A percentile compares a stretch with the other conserved stretches of the same genome.
Conservation (phyloP, 2,113 vertebrate genomes). For the Paracanthobrama guichenoti region DNA sequence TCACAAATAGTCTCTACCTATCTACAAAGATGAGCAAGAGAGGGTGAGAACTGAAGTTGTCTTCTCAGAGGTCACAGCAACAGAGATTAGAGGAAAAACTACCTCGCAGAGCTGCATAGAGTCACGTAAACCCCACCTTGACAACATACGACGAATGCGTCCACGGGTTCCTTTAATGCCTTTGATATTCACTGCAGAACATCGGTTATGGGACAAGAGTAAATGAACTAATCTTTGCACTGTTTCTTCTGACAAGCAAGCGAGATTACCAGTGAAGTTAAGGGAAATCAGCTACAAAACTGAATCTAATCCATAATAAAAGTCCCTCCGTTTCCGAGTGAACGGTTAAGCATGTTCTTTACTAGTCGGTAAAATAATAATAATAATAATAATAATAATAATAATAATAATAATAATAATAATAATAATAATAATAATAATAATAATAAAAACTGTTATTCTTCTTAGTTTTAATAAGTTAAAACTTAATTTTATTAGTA, state of each 20-base stretch:
- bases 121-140: constrained; percentile 4
- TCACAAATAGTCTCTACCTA: too few species aligned
- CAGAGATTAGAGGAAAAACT: not conserved
- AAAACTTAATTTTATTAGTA: not conserved
- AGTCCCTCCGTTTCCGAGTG: not conserved
- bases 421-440: too few species aligned
- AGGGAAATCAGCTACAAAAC: not conserved
- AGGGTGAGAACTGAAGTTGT: not conserved
- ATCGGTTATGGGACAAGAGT: not conserved
- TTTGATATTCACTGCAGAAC: not conserved
- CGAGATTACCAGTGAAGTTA: not conserved
- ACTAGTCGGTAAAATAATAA: not conserved
- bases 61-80: constrained; percentile 35
- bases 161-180: not conserved
- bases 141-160: not conserved
- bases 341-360: not conserved
- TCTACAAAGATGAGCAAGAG: not conserved
- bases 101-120: not conserved
- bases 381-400: too few species aligned
- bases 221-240: not conserved
- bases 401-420: too few species aligned
- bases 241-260: not conserved
- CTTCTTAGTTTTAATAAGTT: not conserved
- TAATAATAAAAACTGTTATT: too few species aligned
- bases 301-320: not conserved